Conservation (phyloP, 2,113 vertebrate species). For the Toxotes jaculatrix region DNA sequence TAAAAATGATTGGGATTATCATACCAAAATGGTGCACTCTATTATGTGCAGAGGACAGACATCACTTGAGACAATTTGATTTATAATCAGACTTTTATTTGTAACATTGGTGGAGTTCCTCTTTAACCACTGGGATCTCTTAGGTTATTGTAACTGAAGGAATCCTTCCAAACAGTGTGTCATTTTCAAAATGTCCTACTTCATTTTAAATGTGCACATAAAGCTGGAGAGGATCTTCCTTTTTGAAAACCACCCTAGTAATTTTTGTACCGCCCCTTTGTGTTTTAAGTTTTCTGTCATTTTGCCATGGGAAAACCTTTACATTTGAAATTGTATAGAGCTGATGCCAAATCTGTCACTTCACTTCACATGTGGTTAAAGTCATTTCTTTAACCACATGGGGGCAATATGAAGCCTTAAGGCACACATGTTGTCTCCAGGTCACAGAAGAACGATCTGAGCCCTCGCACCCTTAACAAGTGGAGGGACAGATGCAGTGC, state of each 20-base stretch:
- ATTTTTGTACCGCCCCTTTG: not conserved
- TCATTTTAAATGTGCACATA: not conserved
- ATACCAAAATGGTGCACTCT: not conserved
- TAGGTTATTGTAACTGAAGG: too few species aligned
- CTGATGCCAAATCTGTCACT: not conserved
- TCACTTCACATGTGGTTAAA: not conserved
- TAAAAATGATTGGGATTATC: too few species aligned
- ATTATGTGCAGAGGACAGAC: not conserved
- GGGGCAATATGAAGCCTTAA: constrained; percentile 49
- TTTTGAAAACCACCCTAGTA: not conserved
- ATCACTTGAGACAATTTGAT: not conserved
- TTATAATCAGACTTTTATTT: too few species aligned
- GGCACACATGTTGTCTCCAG: not conserved
- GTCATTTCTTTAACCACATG: constrained; percentile 50
- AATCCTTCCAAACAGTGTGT: too few species aligned
- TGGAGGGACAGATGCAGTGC: constrained; percentile 25
- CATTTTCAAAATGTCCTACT: too few species aligned
- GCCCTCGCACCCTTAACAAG: constrained; percentile 29
- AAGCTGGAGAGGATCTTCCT: not conserved
- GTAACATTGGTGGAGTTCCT: too few species aligned
- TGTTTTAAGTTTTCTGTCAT: not conserved
- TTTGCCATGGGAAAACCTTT: not conserved
- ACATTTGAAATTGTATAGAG: not conserved
- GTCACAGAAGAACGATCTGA: constrained; percentile 9
- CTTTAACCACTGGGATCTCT: too few species aligned